These are phyloP conservation scores for Liodrosophila aerea DNA, from an alignment of 2,888 invertebrate genomes.

Conservation along the genomic window DNA sequence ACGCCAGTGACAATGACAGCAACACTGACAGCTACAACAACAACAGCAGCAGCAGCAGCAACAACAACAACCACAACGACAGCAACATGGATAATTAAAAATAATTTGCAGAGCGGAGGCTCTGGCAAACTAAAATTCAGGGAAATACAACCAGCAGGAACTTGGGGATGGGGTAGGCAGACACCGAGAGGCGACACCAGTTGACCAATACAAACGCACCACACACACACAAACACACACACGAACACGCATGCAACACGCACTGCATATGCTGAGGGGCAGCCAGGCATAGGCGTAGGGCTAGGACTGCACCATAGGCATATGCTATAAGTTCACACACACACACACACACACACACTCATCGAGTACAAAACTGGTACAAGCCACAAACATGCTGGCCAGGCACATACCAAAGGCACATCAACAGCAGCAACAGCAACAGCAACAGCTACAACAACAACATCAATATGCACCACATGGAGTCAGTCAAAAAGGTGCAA, in stretches of 20 bases:
- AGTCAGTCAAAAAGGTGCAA: constrained; percentile 44
- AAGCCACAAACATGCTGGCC: constrained; percentile 40
- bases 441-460: constrained; percentile 1
- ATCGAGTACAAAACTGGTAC: constrained; percentile 8
- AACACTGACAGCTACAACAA: constrained; percentile 45
- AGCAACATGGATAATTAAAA: constrained; percentile 70
- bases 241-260: constrained; percentile 49
- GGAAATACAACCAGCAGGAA: no score
- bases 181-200: constrained; percentile 23
- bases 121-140: constrained; percentile 58
- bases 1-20: constrained; percentile 60
- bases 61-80: constrained; percentile 52
- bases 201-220: constrained; percentile 22
- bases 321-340: not conserved
- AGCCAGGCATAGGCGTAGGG: constrained; percentile 5
- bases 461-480: not conserved
- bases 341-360: no score
- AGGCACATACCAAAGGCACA: constrained; percentile 19
- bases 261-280: constrained; percentile 46
- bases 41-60: constrained; percentile 45
- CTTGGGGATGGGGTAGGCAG: constrained; percentile 21
- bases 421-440: constrained; percentile 12
- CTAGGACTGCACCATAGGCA: not conserved
- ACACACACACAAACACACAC: constrained; percentile 8
- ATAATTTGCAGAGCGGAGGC: constrained; percentile 61